phyloP scores from a whole-genome alignment of 2,113 vertebrate genomes.

The Laterallus jamaicensis region DNA sequence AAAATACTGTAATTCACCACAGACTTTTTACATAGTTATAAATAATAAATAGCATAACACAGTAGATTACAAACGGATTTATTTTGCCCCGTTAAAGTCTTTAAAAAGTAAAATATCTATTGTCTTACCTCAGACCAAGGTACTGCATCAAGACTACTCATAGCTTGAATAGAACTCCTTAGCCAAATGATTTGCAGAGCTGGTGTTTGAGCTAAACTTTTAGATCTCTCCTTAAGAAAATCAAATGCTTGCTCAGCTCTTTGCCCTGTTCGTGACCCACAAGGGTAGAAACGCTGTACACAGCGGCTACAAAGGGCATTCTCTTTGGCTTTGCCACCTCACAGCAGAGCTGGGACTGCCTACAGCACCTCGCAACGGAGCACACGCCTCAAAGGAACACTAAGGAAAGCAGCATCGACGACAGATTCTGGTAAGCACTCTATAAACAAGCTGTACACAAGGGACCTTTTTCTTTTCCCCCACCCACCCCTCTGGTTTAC shows the following conservation, averaged over 20 bases:
- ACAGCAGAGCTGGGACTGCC: neutral
- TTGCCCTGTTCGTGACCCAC: neutral
- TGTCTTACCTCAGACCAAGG: conserved; percentile 40
- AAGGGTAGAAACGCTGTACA: neutral
- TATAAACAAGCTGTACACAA: conserved; percentile 52
- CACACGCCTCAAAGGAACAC: neutral
- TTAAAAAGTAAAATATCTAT: conserved; percentile 57
- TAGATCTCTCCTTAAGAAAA: neutral
- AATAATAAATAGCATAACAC: conserved; percentile 78
- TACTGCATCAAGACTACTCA: conserved; percentile 26
- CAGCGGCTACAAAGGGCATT: neutral
- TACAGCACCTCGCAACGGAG: neutral
- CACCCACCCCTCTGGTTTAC: conserved; percentile 57
- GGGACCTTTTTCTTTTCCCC: conserved; percentile 4
- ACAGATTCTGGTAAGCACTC: conserved; percentile 42
- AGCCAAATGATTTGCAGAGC: conserved; percentile 27
- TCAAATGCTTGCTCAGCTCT: neutral
- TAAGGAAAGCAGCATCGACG: conserved; percentile 29
- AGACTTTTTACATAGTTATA: conserved; percentile 74
- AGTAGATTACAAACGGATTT: conserved; percentile 72
- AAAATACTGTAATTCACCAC: conserved; percentile 77
- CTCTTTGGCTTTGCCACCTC: neutral
- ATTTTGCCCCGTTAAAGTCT: conserved; percentile 57
- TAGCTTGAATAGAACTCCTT: conserved; percentile 6
- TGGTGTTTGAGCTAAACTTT: neutral